These are phyloP conservation scores for Papilio xuthus DNA, from an alignment of 1,140 invertebrate genomes.

Conservation along the genomic window DNA sequence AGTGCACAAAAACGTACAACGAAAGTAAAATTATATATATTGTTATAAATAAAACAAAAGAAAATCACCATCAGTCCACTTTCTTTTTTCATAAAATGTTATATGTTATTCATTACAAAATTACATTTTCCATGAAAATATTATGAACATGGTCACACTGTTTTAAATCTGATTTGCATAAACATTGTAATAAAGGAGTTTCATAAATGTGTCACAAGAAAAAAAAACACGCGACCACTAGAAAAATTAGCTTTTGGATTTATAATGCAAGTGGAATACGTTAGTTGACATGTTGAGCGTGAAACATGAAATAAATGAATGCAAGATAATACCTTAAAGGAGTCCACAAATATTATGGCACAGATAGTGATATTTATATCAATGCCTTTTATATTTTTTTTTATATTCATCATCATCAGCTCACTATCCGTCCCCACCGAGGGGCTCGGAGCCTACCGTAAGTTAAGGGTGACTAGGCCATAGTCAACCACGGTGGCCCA, in stretches of 20 bases:
- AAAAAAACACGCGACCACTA: conserved; percentile 15
- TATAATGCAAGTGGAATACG: background rate
- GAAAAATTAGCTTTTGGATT: conserved; percentile 15
- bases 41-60: too few species aligned
- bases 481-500: too few species aligned
- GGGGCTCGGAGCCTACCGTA: too few species aligned
- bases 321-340: background rate
- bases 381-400: too few species aligned
- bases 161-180: conserved; percentile 29
- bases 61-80: too few species aligned
- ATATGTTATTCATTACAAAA: conserved; percentile 24
- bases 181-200: conserved; percentile 14
- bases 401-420: too few species aligned
- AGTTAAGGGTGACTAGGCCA: too few species aligned
- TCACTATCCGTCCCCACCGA: too few species aligned
- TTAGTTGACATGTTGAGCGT: background rate
- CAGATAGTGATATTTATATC: too few species aligned
- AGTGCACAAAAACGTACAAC: too few species aligned
- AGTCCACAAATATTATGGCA: background rate
- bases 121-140: background rate
- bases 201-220: conserved; percentile 11
- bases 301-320: background rate
- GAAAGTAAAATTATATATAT: too few species aligned
- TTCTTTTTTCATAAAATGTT: background rate
- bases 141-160: background rate